Base-by-base conservation (phyloP, 2,888 invertebrate species). In the Ormyrus thymus region DNA sequence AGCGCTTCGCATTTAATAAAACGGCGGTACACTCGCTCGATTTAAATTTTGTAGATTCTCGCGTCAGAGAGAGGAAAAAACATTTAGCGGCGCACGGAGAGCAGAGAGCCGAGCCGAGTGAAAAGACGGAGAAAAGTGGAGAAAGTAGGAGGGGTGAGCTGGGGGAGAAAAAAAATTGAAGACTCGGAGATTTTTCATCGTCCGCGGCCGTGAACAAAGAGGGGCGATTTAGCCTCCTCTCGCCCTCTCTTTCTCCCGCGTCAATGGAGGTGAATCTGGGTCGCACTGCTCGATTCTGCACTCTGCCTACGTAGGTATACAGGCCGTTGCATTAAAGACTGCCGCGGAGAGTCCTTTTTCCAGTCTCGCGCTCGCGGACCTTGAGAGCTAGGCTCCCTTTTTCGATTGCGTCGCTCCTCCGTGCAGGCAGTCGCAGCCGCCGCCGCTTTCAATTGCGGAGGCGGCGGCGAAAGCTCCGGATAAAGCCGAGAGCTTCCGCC, bases 231-330 rank as follows among this genome's bases (percentile, higher is more conserved):
- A 51, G 68, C 51, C 56, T n/a, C 59, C 29, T 29, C 48, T 45
- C 50, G 6, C 56, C n/a, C 46, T 59, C 50, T n/a, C 58, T 11
- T 50, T 66, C 15, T 50, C 43, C 29, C 75, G 15, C 61, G 43
- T 61, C 75, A 76, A 66, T 61, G 79, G 46, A 76, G 61, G 70
- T 66, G 71, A 79, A 79, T 71, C 75, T 79, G 79, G 79, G 79
- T 79, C 79, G 68, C 51, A 43, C 46, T 73, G 59, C 77, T 77
- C 77, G 56, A 68, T 77, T 58, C 15, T 29, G 13, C 15, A 29
- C 13, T 11, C 43, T 51, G n/a, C 45, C 43, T 46, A 9, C 43
- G 13, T 43, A 48, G 15, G 50, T 29, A 15, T 56, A 46, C 6
- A 11, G 13, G 43, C 46, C 9, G 56, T 8, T 50, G 45, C 58